Percentiles rank a stretch among this genome's conserved stretches.
Evolutionary conservation across 2,888 invertebrate species (phyloP).

Genomic region (Polydesmus complanatus): DNA sequence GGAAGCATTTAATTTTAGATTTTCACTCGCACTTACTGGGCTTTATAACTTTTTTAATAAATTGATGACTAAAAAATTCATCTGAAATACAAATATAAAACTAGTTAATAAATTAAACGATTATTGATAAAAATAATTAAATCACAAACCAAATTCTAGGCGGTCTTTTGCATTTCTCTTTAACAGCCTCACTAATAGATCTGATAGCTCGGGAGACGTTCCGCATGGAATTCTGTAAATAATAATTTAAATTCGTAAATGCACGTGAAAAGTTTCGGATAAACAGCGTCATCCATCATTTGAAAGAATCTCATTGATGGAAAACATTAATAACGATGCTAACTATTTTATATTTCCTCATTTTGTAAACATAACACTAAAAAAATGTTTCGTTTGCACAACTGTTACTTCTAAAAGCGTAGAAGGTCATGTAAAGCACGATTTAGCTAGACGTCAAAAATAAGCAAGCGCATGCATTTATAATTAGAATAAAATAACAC

Average conservation of each 20-base stretch:
- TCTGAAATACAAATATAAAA: conserved; percentile 34
- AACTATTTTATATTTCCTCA: too few relatives aligned
- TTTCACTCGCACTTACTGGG: conserved; percentile 19
- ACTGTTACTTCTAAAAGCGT: too few relatives aligned
- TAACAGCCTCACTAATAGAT: conserved; percentile 65
- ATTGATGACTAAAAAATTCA: conserved; percentile 86
- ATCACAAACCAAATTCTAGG: conserved; percentile 63
- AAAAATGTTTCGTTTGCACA: too few relatives aligned
- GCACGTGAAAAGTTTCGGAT: too few relatives aligned
- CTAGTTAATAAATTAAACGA: conserved; percentile 4
- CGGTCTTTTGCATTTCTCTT: conserved; percentile 86
- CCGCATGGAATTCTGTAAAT: conserved; percentile 91
- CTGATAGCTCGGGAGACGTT: conserved; percentile 76
- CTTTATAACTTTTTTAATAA: conserved; percentile 35
- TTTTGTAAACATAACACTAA: too few relatives aligned
- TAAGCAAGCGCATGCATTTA: too few relatives aligned
- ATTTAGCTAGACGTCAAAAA: too few relatives aligned
- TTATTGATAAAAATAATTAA: not conserved
- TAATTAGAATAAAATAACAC: conserved; percentile 26
- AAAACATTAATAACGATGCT: too few relatives aligned
- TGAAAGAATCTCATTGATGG: too few relatives aligned
- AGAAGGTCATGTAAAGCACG: too few relatives aligned
- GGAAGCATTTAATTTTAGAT: not conserved
- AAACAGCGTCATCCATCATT: too few relatives aligned
- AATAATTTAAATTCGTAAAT: too few relatives aligned